These are phyloP conservation scores for Synchiropus splendidus DNA, from an alignment of 2,113 vertebrate genomes.

Conservation along the genomic window DNA sequence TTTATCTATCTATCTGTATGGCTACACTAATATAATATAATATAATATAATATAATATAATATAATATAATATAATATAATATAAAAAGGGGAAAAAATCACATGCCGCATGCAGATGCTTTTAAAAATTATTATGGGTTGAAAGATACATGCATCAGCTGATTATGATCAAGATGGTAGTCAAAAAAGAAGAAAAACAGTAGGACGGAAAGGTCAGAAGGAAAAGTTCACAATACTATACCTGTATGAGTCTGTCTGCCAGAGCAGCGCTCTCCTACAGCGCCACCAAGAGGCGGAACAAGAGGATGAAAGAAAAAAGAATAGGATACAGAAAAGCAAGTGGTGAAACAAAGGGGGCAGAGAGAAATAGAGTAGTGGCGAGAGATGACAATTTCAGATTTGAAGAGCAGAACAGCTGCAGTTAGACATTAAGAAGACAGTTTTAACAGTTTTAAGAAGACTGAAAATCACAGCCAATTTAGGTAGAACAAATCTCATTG, in stretches of 20 bases:
- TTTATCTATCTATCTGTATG: no score
- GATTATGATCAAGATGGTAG: no score
- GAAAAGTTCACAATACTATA: slow-evolving; percentile 65
- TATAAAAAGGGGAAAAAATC: no score
- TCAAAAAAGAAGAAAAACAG: no score
- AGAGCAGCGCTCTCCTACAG: slow-evolving; percentile 92
- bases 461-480: no score
- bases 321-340: slow-evolving; percentile 15
- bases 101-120: no score
- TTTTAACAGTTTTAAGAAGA: slow-evolving; percentile 16
- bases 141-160: no score
- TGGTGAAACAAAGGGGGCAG: slow-evolving; percentile 17
- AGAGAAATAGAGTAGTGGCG: slow-evolving; percentile 5
- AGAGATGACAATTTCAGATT: background rate
- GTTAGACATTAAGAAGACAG: slow-evolving; percentile 14
- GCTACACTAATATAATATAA: no score
- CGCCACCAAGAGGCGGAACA: slow-evolving; percentile 29
- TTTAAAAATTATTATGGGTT: no score
- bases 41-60: no score
- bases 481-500: no score
- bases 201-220: slow-evolving; percentile 14
- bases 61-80: no score
- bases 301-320: slow-evolving; percentile 28
- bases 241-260: slow-evolving; percentile 97
- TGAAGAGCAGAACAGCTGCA: slow-evolving; percentile 12